Evolutionary conservation across 2,888 invertebrate species (phyloP).

Genomic region (Pterostichus niger): DNA sequence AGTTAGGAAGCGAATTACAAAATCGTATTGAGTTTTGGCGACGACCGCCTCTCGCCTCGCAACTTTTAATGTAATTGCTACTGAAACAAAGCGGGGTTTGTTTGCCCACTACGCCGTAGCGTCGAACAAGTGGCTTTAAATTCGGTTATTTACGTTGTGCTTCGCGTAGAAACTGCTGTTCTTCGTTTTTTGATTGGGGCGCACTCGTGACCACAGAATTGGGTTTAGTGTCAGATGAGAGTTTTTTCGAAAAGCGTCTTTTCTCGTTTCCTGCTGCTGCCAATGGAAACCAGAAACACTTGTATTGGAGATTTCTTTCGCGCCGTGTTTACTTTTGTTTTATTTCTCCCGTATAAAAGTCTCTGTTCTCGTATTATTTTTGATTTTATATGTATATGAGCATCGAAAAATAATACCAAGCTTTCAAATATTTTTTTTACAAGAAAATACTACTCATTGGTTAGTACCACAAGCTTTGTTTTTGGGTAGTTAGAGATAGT

Average conservation of each 20-base stretch:
- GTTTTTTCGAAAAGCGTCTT: not conserved
- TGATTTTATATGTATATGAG: no score
- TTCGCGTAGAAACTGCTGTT: conserved; percentile 16
- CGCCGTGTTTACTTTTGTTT: no score
- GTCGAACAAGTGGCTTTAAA: conserved; percentile 52
- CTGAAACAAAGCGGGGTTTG: conserved; percentile 43
- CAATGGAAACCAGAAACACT: no score
- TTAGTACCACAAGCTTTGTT: no score
- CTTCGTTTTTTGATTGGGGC: conserved; percentile 49
- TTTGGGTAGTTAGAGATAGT: no score
- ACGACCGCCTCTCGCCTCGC: not conserved
- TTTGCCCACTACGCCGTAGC: not conserved
- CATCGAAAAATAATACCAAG: no score
- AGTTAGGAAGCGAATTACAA: conserved; percentile 50
- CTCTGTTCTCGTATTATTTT: no score
- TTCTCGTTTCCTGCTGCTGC: no score
- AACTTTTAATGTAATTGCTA: conserved; percentile 54
- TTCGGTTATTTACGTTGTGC: conserved; percentile 50
- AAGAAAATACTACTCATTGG: no score
- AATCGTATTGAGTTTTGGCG: conserved; percentile 53
- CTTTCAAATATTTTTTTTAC: no score
- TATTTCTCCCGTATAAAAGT: no score
- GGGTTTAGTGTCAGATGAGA: conserved; percentile 8
- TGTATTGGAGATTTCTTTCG: no score
- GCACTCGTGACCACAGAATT: conserved; percentile 35